Conservation (phyloP, 2,888 invertebrate species). For the Platycheirus rosarum region DNA sequence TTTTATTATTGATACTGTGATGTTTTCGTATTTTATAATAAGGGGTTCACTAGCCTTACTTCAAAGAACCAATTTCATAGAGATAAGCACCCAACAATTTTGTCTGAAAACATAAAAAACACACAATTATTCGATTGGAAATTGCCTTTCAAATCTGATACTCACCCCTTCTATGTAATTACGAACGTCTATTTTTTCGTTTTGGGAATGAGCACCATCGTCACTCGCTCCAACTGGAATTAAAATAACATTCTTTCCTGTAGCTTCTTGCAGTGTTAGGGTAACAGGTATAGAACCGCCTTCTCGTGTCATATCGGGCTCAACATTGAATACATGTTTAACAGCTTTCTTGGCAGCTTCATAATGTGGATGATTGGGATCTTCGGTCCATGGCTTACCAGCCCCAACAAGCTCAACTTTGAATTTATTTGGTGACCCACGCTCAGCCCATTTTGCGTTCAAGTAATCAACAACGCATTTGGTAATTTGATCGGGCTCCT, state of each 20-base stretch:
- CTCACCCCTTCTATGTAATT: conserved; percentile 97
- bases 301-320: conserved; percentile 97
- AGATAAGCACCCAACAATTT: conserved; percentile 96
- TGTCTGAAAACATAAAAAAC: conserved; percentile 85
- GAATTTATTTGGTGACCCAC: conserved; percentile 94
- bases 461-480: conserved; percentile 90
- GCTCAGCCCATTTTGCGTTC: conserved; percentile 89
- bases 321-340: conserved; percentile 91
- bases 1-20: conserved; percentile 15
- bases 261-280: conserved; percentile 94
- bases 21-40: background rate
- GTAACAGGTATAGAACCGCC: conserved; percentile 99
- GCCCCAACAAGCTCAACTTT: conserved; percentile 82
- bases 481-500: conserved; percentile 92
- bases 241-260: conserved; percentile 95
- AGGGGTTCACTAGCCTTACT: no score
- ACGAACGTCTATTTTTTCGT: conserved; percentile 96
- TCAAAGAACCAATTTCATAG: conserved; percentile 85
- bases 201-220: conserved; percentile 99
- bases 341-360: conserved; percentile 92
- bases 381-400: conserved; percentile 96
- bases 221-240: conserved; percentile 96
- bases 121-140: no score
- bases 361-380: conserved; percentile 96
- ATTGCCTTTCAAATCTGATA: no score